Evolutionary conservation across 2,113 vertebrate species (phyloP).

Genomic region (Leucopsar rothschildi): DNA sequence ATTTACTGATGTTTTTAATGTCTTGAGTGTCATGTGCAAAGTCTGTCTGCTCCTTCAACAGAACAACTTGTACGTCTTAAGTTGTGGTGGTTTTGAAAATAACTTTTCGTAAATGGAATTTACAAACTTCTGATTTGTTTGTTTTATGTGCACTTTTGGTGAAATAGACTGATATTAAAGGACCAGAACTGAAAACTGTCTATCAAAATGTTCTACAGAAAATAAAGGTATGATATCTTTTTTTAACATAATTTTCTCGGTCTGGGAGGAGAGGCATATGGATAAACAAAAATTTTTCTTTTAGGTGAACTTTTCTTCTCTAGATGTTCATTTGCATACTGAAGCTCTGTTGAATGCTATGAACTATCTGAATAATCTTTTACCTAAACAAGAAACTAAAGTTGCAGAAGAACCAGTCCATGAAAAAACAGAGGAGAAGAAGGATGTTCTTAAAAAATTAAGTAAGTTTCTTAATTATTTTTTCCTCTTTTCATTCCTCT

Average conservation of each 20-base stretch:
- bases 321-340: constrained; percentile 94
- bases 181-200: constrained; percentile 81
- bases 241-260: neutral
- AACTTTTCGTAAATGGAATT: neutral
- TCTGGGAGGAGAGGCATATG: neutral
- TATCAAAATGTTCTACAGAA: constrained; percentile 88
- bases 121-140: neutral
- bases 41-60: neutral
- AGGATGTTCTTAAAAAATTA: constrained; percentile 78
- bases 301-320: constrained; percentile 89
- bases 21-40: neutral
- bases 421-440: constrained; percentile 80
- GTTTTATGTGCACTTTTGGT: neutral
- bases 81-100: neutral
- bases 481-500: neutral
- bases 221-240: constrained; percentile 80
- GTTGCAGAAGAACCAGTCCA: constrained; percentile 65
- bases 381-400: constrained; percentile 78
- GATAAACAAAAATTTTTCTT: constrained; percentile 66
- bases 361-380: constrained; percentile 85
- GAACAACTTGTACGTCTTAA: neutral
- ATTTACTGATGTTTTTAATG: neutral
- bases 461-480: constrained; percentile 29
- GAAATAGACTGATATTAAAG: constrained; percentile 83
- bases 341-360: constrained; percentile 91